Evolutionary conservation across 2,888 invertebrate species (phyloP).

Genomic region (Bimastos eiseni): DNA sequence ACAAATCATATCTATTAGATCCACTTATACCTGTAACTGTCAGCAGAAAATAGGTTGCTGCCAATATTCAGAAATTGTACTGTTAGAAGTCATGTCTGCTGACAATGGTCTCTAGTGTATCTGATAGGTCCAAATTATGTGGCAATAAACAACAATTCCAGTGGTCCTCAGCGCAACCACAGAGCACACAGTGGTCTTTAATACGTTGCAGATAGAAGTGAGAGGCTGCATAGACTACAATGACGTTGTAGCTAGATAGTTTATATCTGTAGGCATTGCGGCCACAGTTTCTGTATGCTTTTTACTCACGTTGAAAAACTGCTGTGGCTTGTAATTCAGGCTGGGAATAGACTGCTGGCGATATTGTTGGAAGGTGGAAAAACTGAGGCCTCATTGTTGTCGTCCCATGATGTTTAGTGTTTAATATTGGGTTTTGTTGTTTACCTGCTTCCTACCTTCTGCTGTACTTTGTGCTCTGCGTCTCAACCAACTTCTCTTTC

Average conservation of each 20-base stretch:
- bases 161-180: not conserved
- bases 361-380: not conserved
- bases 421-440: not conserved
- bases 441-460: not conserved
- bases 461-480: not conserved
- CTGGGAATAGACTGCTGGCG: not conserved
- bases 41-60: not conserved
- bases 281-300: not conserved
- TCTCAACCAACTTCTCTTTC: not conserved
- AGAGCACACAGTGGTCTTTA: not conserved
- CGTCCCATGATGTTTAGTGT: not conserved
- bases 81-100: not conserved
- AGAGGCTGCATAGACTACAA: not conserved
- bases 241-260: not conserved
- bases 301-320: not conserved
- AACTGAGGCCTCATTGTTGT: not conserved
- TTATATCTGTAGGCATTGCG: not conserved
- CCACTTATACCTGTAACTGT: not conserved
- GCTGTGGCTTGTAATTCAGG: not conserved
- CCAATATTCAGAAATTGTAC: not conserved
- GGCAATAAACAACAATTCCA: not conserved
- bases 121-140: not conserved
- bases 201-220: not conserved
- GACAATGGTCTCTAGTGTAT: not conserved
- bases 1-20: not conserved